phyloP scores from a whole-genome alignment of 2,113 vertebrate genomes.

The Etheostoma spectabile region DNA sequence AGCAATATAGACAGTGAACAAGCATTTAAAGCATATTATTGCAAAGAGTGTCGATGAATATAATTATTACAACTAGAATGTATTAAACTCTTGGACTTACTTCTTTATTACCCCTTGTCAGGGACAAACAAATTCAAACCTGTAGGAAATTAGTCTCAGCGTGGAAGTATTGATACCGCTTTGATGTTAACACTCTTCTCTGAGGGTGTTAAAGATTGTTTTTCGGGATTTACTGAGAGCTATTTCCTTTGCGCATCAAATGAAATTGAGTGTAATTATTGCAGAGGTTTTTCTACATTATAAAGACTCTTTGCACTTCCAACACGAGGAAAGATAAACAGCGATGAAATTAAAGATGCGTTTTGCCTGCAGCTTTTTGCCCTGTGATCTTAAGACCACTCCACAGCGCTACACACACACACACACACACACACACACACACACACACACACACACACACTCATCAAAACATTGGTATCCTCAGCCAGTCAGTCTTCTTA shows the following conservation, averaged over 20 bases:
- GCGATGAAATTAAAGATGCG: constrained; percentile 72
- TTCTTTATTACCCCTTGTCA: constrained; percentile 41
- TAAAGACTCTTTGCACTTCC: constrained; percentile 48
- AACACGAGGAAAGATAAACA: constrained; percentile 62
- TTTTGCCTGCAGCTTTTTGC: constrained; percentile 65
- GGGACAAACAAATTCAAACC: constrained; percentile 65
- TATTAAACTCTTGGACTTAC: constrained; percentile 9
- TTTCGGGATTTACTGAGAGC: constrained; percentile 61
- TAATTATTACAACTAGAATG: neutral
- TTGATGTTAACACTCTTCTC: constrained; percentile 66
- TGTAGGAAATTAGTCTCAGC: constrained; percentile 63
- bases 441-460: constrained; percentile 6
- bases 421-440: constrained; percentile 13
- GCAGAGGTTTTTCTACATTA: constrained; percentile 29
- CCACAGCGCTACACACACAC: neutral
- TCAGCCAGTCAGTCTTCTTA: constrained; percentile 54
- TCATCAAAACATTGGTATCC: constrained; percentile 20
- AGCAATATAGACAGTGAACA: constrained; percentile 2
- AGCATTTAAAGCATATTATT: constrained; percentile 15
- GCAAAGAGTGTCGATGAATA: neutral
- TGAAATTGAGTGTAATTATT: constrained; percentile 70
- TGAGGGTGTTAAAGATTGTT: constrained; percentile 66
- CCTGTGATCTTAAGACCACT: constrained; percentile 64
- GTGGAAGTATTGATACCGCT: constrained; percentile 52
- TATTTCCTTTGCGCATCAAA: constrained; percentile 52